These are phyloP conservation scores for Zaprionus ornatus DNA, from an alignment of 1,140 invertebrate genomes.

Conservation along the genomic window DNA sequence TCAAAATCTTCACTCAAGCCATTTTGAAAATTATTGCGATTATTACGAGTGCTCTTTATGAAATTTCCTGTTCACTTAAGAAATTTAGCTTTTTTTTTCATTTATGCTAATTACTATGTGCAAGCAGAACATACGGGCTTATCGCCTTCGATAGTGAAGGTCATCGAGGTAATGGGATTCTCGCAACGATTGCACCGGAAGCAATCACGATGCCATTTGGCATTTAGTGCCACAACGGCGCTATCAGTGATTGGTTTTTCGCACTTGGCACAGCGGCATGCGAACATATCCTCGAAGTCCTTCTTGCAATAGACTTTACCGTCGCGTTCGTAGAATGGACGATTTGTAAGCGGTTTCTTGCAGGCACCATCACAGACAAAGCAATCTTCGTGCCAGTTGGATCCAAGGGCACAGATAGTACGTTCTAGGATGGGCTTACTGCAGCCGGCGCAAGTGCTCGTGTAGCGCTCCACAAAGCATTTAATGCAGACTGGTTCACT, in stretches of 20 bases:
- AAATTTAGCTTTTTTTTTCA: too few species aligned
- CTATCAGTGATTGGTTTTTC: conserved; percentile 89
- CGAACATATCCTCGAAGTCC: conserved; percentile 91
- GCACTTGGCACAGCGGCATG: conserved; percentile 90
- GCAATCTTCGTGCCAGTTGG: conserved; percentile 93
- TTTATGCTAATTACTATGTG: too few species aligned
- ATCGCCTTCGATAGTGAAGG: conserved; percentile 86
- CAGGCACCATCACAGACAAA: conserved; percentile 91
- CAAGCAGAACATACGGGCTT: conserved; percentile 86
- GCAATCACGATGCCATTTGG: conserved; percentile 89
- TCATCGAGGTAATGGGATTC: conserved; percentile 86
- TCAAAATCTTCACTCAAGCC: conserved; percentile 20
- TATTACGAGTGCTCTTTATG: neutral
- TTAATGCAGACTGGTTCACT: conserved; percentile 89
- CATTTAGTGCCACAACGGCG: conserved; percentile 87
- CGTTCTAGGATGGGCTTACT: conserved; percentile 88
- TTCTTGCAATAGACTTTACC: conserved; percentile 89
- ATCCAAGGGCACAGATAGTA: conserved; percentile 89
- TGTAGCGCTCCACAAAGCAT: conserved; percentile 89
- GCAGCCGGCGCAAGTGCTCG: conserved; percentile 88
- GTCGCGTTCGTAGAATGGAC: conserved; percentile 88
- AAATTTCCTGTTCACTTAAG: neutral
- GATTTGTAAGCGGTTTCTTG: conserved; percentile 88
- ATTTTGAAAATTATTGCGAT: neutral
- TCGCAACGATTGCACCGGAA: conserved; percentile 88